phyloP scores from a whole-genome alignment of 2,888 invertebrate species.

The Germaria angustata region DNA sequence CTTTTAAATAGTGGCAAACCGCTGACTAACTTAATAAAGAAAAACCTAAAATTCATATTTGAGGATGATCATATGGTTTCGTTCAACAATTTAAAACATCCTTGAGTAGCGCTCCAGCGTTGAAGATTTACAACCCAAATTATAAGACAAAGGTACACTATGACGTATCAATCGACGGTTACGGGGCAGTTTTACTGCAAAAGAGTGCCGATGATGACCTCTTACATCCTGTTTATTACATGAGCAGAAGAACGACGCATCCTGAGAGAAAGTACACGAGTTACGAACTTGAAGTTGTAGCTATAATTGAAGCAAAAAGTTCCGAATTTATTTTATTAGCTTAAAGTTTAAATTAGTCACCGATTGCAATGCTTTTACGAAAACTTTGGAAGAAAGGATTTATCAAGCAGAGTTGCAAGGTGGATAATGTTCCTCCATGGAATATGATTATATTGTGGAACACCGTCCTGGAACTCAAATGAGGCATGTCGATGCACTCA shows the following conservation, averaged over 20 bases:
- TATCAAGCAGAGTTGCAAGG: constrained; percentile 11
- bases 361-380: constrained; percentile 58
- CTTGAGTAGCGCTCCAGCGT: constrained; percentile 56
- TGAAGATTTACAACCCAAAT: constrained; percentile 47
- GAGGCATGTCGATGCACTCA: constrained; percentile 57
- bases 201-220: constrained; percentile 45
- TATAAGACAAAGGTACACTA: constrained; percentile 41
- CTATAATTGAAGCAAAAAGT: constrained; percentile 67
- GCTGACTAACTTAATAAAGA: constrained; percentile 42
- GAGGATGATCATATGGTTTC: constrained; percentile 1
- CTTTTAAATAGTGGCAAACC: constrained; percentile 53
- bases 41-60: constrained; percentile 32
- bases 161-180: constrained; percentile 63
- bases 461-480: constrained; percentile 64
- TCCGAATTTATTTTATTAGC: constrained; percentile 68
- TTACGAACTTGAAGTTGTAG: constrained; percentile 55
- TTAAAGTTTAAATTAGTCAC: constrained; percentile 46
- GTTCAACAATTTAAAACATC: constrained; percentile 48
- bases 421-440: constrained; percentile 14
- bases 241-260: constrained; percentile 56
- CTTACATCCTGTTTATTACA: constrained; percentile 60
- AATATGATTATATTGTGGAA: constrained; percentile 55
- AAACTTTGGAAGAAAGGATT: constrained; percentile 61
- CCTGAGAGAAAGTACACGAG: constrained; percentile 48
- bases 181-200: constrained; percentile 62